These are phyloP conservation scores for Drosophila silvestris DNA, from an alignment of 2,888 invertebrate genomes.

Conservation along the genomic window DNA sequence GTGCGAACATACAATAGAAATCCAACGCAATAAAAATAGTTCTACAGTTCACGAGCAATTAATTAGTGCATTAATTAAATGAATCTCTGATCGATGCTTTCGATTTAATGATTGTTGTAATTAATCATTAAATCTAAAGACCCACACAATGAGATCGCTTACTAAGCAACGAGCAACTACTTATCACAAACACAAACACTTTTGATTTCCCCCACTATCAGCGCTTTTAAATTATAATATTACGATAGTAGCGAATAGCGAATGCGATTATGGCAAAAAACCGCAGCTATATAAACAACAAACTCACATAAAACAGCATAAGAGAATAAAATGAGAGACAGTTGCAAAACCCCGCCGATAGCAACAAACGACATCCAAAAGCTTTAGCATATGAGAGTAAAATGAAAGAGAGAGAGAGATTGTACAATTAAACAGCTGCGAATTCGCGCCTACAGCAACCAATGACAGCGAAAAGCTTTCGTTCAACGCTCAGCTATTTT, in stretches of 20 bases:
- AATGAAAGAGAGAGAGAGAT: not conserved
- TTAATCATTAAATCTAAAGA: not conserved
- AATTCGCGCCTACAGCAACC: not conserved
- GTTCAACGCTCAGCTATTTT: slow-evolving; percentile 40
- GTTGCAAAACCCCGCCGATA: not conserved
- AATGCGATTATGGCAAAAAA: slow-evolving; percentile 20
- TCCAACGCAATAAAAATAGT: not conserved
- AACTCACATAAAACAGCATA: not conserved
- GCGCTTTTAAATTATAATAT: slow-evolving; percentile 20
- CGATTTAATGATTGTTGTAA: not conserved
- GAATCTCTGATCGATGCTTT: not conserved
- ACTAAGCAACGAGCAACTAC: not conserved
- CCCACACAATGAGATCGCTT: not conserved
- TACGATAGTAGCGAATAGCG: slow-evolving; percentile 11
- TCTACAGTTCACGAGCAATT: not conserved
- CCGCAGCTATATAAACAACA: not conserved
- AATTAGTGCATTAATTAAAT: not conserved
- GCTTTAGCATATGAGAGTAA: not conserved
- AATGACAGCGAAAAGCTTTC: slow-evolving; percentile 23
- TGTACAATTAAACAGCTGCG: not conserved
- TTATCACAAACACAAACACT: not conserved
- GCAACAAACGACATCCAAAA: not conserved
- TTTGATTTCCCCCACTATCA: slow-evolving; percentile 23
- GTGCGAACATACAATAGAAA: not conserved
- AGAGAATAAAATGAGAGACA: not conserved